These are phyloP conservation scores for Seriola dumerili DNA, from an alignment of 2,113 vertebrate genomes.

Conservation along the genomic window DNA sequence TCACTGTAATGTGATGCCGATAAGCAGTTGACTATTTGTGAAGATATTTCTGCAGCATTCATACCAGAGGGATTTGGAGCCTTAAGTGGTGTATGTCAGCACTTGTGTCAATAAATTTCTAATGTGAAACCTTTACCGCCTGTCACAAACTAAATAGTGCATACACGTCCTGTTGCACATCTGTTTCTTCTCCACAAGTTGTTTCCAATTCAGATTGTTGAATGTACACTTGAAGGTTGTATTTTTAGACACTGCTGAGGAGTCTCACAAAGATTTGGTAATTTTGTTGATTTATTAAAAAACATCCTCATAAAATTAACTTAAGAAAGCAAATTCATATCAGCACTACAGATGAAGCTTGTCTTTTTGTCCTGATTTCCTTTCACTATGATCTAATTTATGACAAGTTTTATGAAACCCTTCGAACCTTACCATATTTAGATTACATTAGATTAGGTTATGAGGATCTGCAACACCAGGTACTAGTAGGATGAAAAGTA, in stretches of 20 bases:
- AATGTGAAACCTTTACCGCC: conserved; percentile 60
- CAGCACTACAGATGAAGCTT: neutral
- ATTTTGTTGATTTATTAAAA: neutral
- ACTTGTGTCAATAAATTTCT: conserved; percentile 65
- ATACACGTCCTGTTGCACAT: conserved; percentile 9
- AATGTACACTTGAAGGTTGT: conserved; percentile 7
- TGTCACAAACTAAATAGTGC: conserved; percentile 34
- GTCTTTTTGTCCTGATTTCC: neutral
- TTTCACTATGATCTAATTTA: neutral
- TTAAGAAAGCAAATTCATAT: neutral
- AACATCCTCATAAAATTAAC: neutral
- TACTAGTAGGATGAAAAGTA: neutral
- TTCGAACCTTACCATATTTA: neutral
- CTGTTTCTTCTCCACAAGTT: conserved; percentile 25
- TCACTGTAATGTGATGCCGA: conserved; percentile 43
- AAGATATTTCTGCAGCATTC: conserved; percentile 58
- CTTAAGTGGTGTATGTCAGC: conserved; percentile 52
- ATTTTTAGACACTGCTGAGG: conserved; percentile 7
- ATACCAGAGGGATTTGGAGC: conserved; percentile 49
- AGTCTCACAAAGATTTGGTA: neutral
- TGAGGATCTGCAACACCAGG: neutral
- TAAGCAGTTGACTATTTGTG: conserved; percentile 53
- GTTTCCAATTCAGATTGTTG: conserved; percentile 35
- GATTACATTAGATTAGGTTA: neutral
- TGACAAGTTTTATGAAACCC: neutral